Evolutionary conservation across 2,888 invertebrate genomes (phyloP), one percentile per base, ranked within the genome.

Genomic region (Venusia cambrica): DNA sequence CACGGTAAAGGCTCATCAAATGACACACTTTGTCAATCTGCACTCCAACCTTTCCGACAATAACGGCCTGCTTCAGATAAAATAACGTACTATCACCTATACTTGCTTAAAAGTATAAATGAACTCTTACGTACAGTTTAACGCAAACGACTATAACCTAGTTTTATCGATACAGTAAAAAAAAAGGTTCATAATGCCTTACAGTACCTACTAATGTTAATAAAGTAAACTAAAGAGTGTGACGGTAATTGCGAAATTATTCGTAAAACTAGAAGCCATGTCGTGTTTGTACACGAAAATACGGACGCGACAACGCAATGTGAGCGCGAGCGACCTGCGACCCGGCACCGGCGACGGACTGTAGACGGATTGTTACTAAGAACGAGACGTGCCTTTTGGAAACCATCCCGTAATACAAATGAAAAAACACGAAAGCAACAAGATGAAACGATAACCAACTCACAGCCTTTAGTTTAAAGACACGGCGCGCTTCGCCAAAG

Each of bases 381-480:
- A 77, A 77, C 72, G 75, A 80, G 83, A 84, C 80, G 83, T 84
- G 84, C 81, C 85, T 75, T 78, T 80, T 75, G 72, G 72, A 74
- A 74, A 74, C 66, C 69, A 72, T 66, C 66, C 65, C 62, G 60
- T 63, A 61, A 61, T 72, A 68, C 58, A 66, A 64, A 62, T 62
- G 56, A 55, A 57, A 58, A 50, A 56, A 58, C 58, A 76, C 64
- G 61, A 76, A 81, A 81, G 74, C 72, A 71, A 77, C 62, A 65
- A 68, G 62, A 68, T 68, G 67, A 73, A 79, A 79, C 68, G 74
- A 83, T 79, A 80, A 83, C 81, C 81, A 78, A 80, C 81, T 84
- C 85, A 87, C 85, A 87, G 85, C 85, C 85, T n/a, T n/a, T 79
- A 76, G 67, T 73, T 73, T 68, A 64, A 69, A 74, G n/a, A 80